phyloP scores from a whole-genome alignment of 2,797 vertebrate genomes.

The Paedocypris micromegethes region DNA sequence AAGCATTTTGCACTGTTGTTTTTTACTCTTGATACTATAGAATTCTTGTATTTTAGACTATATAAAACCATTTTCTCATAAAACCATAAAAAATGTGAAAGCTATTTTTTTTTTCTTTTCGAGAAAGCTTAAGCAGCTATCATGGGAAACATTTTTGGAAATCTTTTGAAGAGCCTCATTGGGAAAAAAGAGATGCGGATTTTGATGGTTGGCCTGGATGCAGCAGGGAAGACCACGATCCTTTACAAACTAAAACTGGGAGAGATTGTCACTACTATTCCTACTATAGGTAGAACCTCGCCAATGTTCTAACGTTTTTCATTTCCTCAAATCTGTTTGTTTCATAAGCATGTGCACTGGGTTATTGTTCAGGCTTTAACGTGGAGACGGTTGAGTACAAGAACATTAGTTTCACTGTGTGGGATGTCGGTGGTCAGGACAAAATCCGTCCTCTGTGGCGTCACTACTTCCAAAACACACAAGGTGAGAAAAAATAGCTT shows the following conservation, averaged over 20 bases:
- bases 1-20: too few species aligned
- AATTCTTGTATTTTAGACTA: too few species aligned
- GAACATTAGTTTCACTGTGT: constrained; percentile 98
- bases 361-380: constrained; percentile 78
- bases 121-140: constrained; percentile 51
- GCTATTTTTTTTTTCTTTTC: constrained; percentile 23
- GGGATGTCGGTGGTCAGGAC: constrained; percentile 97
- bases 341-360: background rate
- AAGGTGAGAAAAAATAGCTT: constrained; percentile 72
- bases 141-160: constrained; percentile 96
- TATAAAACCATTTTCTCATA: too few species aligned
- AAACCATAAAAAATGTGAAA: constrained; percentile 7
- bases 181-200: constrained; percentile 98
- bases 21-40: too few species aligned
- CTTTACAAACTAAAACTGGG: constrained; percentile 96
- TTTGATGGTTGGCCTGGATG: constrained; percentile 95
- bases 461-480: constrained; percentile 98
- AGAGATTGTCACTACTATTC: constrained; percentile 96
- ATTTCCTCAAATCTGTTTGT: background rate
- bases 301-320: background rate
- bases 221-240: constrained; percentile 95
- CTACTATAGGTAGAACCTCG: constrained; percentile 79
- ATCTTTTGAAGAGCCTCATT: constrained; percentile 90
- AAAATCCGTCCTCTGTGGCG: constrained; percentile 97
- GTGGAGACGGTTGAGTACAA: constrained; percentile 98